These are phyloP conservation scores for Oplegnathus fasciatus DNA, from an alignment of 2,113 vertebrate species.

Conservation along the genomic window DNA sequence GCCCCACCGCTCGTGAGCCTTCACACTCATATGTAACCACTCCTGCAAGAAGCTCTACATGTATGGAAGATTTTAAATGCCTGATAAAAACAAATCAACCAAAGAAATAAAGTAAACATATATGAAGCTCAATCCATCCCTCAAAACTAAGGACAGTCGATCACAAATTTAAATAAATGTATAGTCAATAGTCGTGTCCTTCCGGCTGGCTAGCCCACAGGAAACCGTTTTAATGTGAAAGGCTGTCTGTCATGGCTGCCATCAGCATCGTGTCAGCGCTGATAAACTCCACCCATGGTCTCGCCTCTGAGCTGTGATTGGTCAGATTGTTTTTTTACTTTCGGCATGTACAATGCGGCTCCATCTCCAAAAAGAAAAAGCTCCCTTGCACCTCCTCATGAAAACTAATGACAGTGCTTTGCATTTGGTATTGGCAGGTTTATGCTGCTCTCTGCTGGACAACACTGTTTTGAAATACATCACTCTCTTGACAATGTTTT, in stretches of 20 bases:
- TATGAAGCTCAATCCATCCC: no score
- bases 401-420: neutral
- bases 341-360: no score
- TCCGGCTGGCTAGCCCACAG: neutral
- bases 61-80: neutral
- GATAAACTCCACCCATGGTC: neutral
- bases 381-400: neutral
- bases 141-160: no score
- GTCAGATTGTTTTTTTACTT: neutral
- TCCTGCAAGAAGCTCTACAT: neutral
- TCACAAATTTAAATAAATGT: no score
- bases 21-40: neutral
- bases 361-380: neutral
- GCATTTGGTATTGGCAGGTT: neutral
- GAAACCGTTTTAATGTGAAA: neutral
- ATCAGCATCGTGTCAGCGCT: no score
- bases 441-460: neutral
- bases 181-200: neutral
- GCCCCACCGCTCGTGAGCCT: neutral
- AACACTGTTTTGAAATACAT: neutral
- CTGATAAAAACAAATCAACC: neutral
- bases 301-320: neutral
- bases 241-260: no score
- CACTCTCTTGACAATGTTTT: neutral
- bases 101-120: neutral